phyloP scores from a whole-genome alignment of 2,113 vertebrate species.

The Gymnarchus niloticus region DNA sequence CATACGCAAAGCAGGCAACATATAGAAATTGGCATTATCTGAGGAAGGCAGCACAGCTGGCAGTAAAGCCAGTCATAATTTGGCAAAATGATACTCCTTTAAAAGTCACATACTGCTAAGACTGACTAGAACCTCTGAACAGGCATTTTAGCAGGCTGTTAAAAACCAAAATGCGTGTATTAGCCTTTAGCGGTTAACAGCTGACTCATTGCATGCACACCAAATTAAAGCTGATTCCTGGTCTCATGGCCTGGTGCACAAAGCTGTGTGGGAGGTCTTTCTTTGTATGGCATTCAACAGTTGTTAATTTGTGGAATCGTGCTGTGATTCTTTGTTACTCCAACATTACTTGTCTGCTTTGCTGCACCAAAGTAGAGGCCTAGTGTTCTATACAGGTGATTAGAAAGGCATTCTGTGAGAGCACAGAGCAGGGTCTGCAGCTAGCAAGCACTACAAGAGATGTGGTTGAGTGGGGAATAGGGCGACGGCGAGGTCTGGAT shows the following conservation, averaged over 20 bases:
- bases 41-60: neutral
- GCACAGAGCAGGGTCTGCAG: neutral
- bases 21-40: neutral
- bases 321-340: neutral
- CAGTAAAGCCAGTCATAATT: neutral
- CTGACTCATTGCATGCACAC: neutral
- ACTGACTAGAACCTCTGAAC: neutral
- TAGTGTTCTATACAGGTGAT: neutral
- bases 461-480: conserved; percentile 4
- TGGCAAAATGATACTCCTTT: neutral
- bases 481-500: neutral
- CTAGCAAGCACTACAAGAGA: neutral
- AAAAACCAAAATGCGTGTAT: neutral
- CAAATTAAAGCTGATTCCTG: neutral
- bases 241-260: neutral
- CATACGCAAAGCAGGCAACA: neutral
- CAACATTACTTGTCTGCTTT: neutral
- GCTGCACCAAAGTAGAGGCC: neutral
- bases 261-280: neutral
- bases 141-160: neutral
- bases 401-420: neutral
- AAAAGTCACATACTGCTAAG: neutral
- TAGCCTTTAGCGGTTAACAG: conserved; percentile 1
- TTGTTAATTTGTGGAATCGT: neutral
- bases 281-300: neutral